Base-by-base conservation (phyloP, 2,888 invertebrate genomes). In the Sphecodes monilicornis region DNA sequence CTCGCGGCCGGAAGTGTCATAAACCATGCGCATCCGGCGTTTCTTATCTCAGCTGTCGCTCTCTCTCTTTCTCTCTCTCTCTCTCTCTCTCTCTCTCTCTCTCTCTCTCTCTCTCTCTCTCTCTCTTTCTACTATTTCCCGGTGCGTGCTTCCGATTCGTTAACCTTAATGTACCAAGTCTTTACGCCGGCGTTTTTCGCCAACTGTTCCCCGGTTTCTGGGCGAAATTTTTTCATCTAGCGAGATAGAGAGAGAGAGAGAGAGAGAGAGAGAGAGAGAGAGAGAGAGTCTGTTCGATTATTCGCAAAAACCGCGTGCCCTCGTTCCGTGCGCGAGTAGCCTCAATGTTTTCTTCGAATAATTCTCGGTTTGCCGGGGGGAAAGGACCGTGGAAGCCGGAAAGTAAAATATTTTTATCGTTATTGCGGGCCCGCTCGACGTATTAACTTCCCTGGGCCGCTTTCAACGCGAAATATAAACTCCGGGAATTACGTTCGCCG, bases 141-240 rank as follows among this genome's bases (percentile, higher is more conserved):
- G 66, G 85, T 91, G 90, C 88, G 86, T 87, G 88, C 83, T 91
- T 91, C 89, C 88, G 90, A 89, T 91, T 91, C 91, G 88, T 91
- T 91, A 91, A 89, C 89, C 89, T 89, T 90, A 90, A 91, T 91
- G 90, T 90, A 87, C 86, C 77, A 69, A 85, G 86, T 90, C 89
- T 91, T 90, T 88, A 85, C 84, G 76, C 68, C 70, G 32, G 36
- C 85, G 83, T 89, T 88, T 84, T 80, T 82, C 73, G 16, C 70
- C 64, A 43, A 76, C 68, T 22, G 43, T 39, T 73, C 41, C 64
- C n/a, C 22, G 46, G 39, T 26, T 8, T n/a, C 29, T 39, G 32
- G 41, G 16, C 1, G n/a, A 46, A 43, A 54, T 26, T 43, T 54
- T 39, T 22, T 39, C 46, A 1, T 16, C 60, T 54, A n/a, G 1